Evolutionary conservation across 2,888 invertebrate genomes (phyloP), one percentile per base, ranked within the genome.

Genomic region (Heliconius ethilla): DNA sequence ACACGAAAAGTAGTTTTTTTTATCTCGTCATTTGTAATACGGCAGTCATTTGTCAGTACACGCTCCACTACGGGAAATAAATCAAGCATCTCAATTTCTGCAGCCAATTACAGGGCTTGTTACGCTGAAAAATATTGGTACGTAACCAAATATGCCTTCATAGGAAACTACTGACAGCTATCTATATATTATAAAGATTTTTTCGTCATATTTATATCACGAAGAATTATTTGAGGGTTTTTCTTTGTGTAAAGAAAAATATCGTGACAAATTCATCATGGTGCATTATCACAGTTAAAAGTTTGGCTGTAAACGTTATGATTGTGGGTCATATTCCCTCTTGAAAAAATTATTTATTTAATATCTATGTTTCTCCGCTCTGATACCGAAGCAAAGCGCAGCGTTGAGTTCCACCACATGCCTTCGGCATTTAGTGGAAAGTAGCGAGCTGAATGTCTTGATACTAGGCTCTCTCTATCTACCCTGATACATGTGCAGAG

Each of bases 41-140:
- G 77, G 79, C 76, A 80, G 79, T 81, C 83, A 83, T 85, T 85
- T 84, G 81, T 85, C 84, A 85, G 83, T 75, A 78, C 70, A 75
- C 78, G 81, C 81, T 77, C 70, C 81, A 83, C 81, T 83, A 82
- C 81, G 80, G 81, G 83, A 82, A 85, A 86, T 85, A 88, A 87
- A 86, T 87, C 84, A 84, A 86, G 85, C 87, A 72, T 87, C 90
- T 92, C 91, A 87, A 89, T 90, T 91, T 89, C 88, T 85, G 82
- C 83, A 83, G 87, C 91, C 91, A 91, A 92, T 92, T 91, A 92
- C 86, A 85, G 83, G 78, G 89, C 91, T 90, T 90, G 92, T 92
- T 92, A 91, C 84, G 83, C 84, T 91, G 91, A 92, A 89, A 91
- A 90, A 91, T 91, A 86, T 82, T 83, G 84, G 84, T 59, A 81